A percentile compares a stretch with the other conserved stretches of the same genome.
These are phyloP conservation scores for Passer montanus DNA, from an alignment of 2,113 vertebrate genomes.

Conservation along the genomic window DNA sequence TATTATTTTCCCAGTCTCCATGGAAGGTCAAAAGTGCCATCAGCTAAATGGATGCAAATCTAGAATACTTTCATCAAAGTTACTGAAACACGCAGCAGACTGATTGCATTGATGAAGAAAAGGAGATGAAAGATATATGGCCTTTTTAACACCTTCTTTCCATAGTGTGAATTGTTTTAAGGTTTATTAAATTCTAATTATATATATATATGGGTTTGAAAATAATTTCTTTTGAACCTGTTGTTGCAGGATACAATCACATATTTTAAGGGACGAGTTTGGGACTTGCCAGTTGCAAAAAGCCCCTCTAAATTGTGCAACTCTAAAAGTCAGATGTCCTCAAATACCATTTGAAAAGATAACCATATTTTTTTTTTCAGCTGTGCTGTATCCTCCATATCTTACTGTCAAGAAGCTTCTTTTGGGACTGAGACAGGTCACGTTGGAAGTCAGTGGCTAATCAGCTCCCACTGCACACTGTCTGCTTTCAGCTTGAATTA, in stretches of 20 bases:
- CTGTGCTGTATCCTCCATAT: conserved; percentile 1
- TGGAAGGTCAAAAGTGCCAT: conserved; percentile 32
- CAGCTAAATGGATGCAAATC: conserved; percentile 15
- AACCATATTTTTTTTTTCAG: conserved; percentile 20
- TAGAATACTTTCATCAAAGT: conserved; percentile 16
- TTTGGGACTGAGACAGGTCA: conserved; percentile 63
- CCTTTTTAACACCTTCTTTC: conserved; percentile 30
- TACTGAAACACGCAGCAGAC: not conserved
- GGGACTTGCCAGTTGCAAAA: not conserved
- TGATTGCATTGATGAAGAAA: conserved; percentile 44
- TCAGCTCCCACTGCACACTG: conserved; percentile 66
- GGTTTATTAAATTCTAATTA: not conserved
- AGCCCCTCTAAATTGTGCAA: not conserved
- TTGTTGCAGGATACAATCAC: not conserved
- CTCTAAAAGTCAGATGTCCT: conserved; percentile 14
- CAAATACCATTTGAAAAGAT: conserved; percentile 22
- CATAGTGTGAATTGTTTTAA: not conserved
- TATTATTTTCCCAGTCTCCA: conserved; percentile 65
- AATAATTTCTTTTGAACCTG: not conserved
- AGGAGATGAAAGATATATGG: not conserved
- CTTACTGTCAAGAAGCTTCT: conserved; percentile 61
- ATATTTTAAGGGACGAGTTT: not conserved
- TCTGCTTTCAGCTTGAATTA: conserved; percentile 77
- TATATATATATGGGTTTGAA: not conserved
- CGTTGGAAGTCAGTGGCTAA: conserved; percentile 71